Evolutionary conservation across 2,797 vertebrate species (phyloP).

Genomic region (Brachyalestes nurse): DNA sequence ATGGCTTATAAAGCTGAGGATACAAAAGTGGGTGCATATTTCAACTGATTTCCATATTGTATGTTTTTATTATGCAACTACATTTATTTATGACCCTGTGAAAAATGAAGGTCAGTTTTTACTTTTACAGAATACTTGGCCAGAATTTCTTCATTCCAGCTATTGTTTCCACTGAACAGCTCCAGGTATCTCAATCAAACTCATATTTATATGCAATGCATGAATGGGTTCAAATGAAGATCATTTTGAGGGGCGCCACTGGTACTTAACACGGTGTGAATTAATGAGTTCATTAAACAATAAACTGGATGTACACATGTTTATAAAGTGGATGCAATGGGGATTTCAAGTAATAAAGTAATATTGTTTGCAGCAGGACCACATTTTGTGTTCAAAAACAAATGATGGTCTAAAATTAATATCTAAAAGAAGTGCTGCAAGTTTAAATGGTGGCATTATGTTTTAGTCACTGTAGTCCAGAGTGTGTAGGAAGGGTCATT

Average conservation of each 20-base stretch:
- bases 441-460: not conserved
- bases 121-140: not conserved
- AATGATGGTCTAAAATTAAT: not conserved
- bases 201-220: slow-evolving; percentile 11
- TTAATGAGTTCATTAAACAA: not conserved
- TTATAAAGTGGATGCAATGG: not conserved
- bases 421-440: not conserved
- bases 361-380: not conserved
- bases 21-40: not conserved
- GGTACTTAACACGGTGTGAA: not conserved
- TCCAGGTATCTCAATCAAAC: slow-evolving; percentile 11
- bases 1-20: not conserved
- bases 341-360: not conserved
- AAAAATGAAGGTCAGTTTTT: slow-evolving; percentile 11
- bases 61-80: not conserved
- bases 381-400: not conserved
- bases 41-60: not conserved
- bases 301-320: not conserved
- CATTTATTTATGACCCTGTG: not conserved
- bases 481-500: not conserved
- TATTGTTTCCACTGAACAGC: not conserved
- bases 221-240: slow-evolving; percentile 7
- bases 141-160: not conserved
- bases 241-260: slow-evolving; percentile 1
- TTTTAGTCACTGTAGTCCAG: not conserved